Evolutionary conservation across 37 sponge, comb jelly and placozoan genomes (phyloP), one percentile per base, ranked within the genome.

Genomic region (Ianthella basta): DNA sequence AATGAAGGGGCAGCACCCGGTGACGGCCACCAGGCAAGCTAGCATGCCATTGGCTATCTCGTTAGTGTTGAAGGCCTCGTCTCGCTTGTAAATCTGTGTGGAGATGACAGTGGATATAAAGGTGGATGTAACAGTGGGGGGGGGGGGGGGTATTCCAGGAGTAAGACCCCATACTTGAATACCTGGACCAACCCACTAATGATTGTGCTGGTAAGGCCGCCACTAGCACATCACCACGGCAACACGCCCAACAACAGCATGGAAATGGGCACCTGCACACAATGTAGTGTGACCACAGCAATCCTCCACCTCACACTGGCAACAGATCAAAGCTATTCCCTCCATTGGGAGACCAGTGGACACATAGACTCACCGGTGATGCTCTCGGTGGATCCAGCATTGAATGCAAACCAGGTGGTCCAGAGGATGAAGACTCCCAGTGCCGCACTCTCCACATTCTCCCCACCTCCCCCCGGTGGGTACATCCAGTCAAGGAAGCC

Each of bases 321-420:
- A n/a, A n/a, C n/a, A n/a, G n/a, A n/a, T n/a, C n/a, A n/a, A n/a
- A n/a, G n/a, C n/a, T n/a, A n/a, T n/a, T n/a, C n/a, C n/a, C n/a
- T n/a, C n/a, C n/a, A n/a, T n/a, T n/a, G n/a, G n/a, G n/a, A n/a
- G n/a, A n/a, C n/a, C n/a, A n/a, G n/a, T n/a, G n/a, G n/a, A n/a
- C 20, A 81, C 69, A 81, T 60, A 21, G 79, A 80, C 80, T 56
- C 34, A 85, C 85, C 88, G 10, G 80, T 61, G 6, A 91, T 83
- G 59, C 80, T 89, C 66, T 95, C 95, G 56, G 95, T 86, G 3
- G 95, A 91, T 0, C 95, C 95, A 84, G 87, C 85, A 82, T 95
- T 95, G 85, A 95, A 95, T 0, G 92, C 95, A 95, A 95, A 95
- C 92, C 92, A 95, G 19, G 95, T 91, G 41, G 90, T 91, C 95